phyloP scores from a whole-genome alignment of 1,140 invertebrate genomes.

The Formica selysi region DNA sequence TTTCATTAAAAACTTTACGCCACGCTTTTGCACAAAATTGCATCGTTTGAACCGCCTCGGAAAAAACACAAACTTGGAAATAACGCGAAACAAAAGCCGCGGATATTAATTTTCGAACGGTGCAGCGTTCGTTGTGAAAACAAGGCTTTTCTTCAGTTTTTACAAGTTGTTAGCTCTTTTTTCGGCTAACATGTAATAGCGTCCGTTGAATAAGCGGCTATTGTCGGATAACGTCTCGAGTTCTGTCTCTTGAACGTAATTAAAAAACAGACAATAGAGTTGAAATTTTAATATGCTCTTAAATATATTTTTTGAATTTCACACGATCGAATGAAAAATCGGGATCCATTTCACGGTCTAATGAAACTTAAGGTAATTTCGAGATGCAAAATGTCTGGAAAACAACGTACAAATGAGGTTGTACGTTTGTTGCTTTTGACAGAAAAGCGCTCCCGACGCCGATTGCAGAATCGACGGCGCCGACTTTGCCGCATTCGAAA shows the following conservation, averaged over 20 bases:
- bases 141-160: slow-evolving; percentile 37
- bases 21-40: slow-evolving; percentile 20
- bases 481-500: slow-evolving; percentile 43
- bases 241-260: background rate
- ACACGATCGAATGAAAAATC: background rate
- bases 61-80: slow-evolving; percentile 46
- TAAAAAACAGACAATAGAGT: background rate
- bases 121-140: background rate
- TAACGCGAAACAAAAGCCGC: slow-evolving; percentile 45
- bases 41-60: slow-evolving; percentile 16
- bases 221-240: slow-evolving; percentile 11
- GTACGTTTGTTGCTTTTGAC: background rate
- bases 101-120: slow-evolving; percentile 48
- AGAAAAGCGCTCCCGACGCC: background rate
- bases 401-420: background rate
- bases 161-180: slow-evolving; percentile 38
- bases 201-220: slow-evolving; percentile 12
- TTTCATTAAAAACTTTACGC: slow-evolving; percentile 53
- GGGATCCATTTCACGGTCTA: too few relatives aligned
- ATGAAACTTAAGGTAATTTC: too few relatives aligned
- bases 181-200: background rate
- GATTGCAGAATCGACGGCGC: background rate
- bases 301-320: background rate
- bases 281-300: background rate
- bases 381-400: background rate